Base-by-base conservation (phyloP, 2,797 vertebrate genomes). In the Enteromius afrohamiltoni region DNA sequence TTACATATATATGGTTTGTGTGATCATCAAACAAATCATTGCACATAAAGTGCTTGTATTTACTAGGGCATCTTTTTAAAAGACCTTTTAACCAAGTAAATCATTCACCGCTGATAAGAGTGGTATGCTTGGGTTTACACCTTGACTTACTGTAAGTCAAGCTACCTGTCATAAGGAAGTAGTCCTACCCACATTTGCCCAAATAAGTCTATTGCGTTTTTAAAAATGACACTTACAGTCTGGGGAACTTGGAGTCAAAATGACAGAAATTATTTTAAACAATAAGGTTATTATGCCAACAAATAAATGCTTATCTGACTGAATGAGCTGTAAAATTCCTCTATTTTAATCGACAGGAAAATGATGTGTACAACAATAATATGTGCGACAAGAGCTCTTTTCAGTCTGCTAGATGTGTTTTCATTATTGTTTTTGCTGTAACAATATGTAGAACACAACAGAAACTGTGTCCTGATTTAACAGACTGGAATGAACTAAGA, bases 101-200 rank as follows among this genome's bases (percentile, higher is more conserved):
- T 94, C 87, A 95, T 95, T 94, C 87, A 94, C 93, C 62, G 29
- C 65, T 64, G 92, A 94, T 94, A 93, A 93, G 86, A 86, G 21
- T 71, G 88, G 86, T 90, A 92, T 91, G 86, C 84, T 88, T 74
- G 84, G 3, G 16, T 90, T 90, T 91, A 91, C 76, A 91, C 67
- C 91, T 91, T 90, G 87, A 13, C 42, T 19, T 16, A 80, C 16
- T 76, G 29, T 47, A 29, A 73, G 58, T 77, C 75, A 9, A 65
- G 19, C 70, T 77, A 67, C 53, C 17, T 67, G 47, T 84, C 51
- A 82, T 79, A 75, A 65, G 83, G 26, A 62, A 45, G 31, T n/a
- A 34, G 9, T 42, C 85, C 58, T 3, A 34, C 14, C 11, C 19
- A 74, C 31, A 9, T 40, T 55, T 14, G 31, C 14, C 29, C 19